Conservation (phyloP, 2,113 vertebrate genomes). For the Neodontobutis hainanensis region DNA sequence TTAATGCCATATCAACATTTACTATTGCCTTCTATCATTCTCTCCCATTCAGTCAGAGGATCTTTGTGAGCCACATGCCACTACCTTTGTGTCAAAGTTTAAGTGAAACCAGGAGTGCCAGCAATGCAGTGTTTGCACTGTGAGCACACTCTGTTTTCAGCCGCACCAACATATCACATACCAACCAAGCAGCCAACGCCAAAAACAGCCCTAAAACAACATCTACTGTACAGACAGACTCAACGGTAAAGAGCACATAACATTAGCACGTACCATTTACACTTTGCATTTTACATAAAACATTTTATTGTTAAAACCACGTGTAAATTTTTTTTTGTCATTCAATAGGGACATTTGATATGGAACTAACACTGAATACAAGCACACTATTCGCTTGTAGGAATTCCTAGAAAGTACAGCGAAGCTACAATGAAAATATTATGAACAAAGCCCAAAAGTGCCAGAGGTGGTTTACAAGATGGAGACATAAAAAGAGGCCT, state of each 20-base stretch:
- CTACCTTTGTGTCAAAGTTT: slow-evolving; percentile 80
- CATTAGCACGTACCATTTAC: too few species aligned
- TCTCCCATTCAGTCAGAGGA: slow-evolving; percentile 43
- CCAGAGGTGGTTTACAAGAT: slow-evolving; percentile 67
- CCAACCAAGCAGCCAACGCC: slow-evolving; percentile 46
- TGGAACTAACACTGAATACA: slow-evolving; percentile 3
- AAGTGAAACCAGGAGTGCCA: slow-evolving; percentile 76
- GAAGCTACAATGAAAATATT: slow-evolving; percentile 63
- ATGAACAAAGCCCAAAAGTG: slow-evolving; percentile 66
- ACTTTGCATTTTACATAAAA: too few species aligned
- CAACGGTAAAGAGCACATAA: too few species aligned
- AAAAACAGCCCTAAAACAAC: slow-evolving; percentile 16
- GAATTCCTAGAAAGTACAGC: slow-evolving; percentile 62
- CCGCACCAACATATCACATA: slow-evolving; percentile 72
- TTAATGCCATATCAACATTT: slow-evolving; percentile 9
- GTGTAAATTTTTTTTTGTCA: too few species aligned
- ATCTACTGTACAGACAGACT: slow-evolving; percentile 19
- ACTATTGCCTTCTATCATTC: slow-evolving; percentile 7
- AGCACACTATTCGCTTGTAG: slow-evolving; percentile 12
- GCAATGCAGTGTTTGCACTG: slow-evolving; percentile 73
- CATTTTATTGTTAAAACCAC: too few species aligned
- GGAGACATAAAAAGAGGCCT: slow-evolving; percentile 54
- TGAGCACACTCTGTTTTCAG: slow-evolving; percentile 65
- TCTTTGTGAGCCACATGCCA: slow-evolving; percentile 72
- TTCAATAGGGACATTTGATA: too few species aligned